Percentiles rank a stretch among this genome's conserved stretches.
Evolutionary conservation across 1,140 invertebrate species (phyloP).

Genomic region (Sogatella furcifera): DNA sequence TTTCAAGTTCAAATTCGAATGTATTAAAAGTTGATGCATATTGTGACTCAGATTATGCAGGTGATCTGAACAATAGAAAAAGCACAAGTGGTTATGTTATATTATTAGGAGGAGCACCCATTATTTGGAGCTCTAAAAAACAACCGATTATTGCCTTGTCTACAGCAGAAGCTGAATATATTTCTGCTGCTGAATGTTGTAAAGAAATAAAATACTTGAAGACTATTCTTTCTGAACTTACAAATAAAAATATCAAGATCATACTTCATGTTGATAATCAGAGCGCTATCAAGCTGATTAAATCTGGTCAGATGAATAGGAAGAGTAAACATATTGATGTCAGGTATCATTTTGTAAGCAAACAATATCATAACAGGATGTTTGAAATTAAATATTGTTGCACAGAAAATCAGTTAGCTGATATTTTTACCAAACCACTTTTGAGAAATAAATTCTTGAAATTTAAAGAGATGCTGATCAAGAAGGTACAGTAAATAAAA

Average conservation of each 20-base stretch:
- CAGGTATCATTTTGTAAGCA: conserved; percentile 26
- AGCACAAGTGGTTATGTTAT: conserved; percentile 13
- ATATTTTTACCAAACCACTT: too few relatives aligned
- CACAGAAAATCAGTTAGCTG: too few relatives aligned
- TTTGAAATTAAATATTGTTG: too few relatives aligned
- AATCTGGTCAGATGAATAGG: conserved; percentile 30
- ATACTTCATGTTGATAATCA: conserved; percentile 15
- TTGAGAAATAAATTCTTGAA: too few relatives aligned
- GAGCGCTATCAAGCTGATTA: conserved; percentile 27
- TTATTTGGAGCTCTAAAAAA: conserved; percentile 24
- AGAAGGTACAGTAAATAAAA: too few relatives aligned
- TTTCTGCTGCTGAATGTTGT: conserved; percentile 5
- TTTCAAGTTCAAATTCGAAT: too few relatives aligned
- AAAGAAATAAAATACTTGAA: conserved; percentile 11
- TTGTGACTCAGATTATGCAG: conserved; percentile 29
- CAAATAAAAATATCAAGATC: neutral
- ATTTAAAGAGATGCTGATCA: too few relatives aligned
- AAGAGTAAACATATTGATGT: conserved; percentile 22
- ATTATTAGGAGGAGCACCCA: conserved; percentile 19
- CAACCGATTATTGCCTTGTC: conserved; percentile 9
- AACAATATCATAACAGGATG: neutral
- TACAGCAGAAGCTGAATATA: conserved; percentile 18
- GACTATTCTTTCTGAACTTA: conserved; percentile 3
- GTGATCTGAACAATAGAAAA: conserved; percentile 20
- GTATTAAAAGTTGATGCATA: conserved; percentile 13